phyloP scores from a whole-genome alignment of 2,113 vertebrate genomes.

The Diadophis punctatus region DNA sequence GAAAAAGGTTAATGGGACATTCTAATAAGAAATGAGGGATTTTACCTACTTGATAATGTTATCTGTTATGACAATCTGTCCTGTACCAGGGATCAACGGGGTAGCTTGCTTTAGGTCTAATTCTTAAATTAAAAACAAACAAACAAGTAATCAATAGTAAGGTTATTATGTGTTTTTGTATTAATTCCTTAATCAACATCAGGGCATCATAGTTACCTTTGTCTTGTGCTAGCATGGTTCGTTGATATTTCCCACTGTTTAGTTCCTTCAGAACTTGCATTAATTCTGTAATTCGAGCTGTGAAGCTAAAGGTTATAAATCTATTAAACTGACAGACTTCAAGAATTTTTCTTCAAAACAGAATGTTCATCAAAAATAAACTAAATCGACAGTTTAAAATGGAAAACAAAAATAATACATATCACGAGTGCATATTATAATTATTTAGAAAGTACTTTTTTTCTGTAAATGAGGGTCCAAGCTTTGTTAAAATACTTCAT shows the following conservation, averaged over 20 bases:
- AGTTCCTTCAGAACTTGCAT: slow-evolving; percentile 93
- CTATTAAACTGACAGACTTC: not conserved
- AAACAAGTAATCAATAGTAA: slow-evolving; percentile 44
- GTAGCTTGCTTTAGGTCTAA: slow-evolving; percentile 62
- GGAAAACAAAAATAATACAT: not conserved
- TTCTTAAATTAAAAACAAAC: slow-evolving; percentile 60
- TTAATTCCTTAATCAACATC: not conserved
- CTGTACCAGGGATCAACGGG: slow-evolving; percentile 82
- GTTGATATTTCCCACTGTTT: slow-evolving; percentile 90
- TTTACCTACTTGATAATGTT: slow-evolving; percentile 90
- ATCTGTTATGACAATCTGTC: slow-evolving; percentile 84
- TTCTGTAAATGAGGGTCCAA: not conserved
- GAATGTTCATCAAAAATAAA: not conserved
- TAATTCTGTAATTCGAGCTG: slow-evolving; percentile 92
- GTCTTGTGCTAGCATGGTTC: slow-evolving; percentile 89
- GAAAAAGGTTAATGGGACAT: not conserved
- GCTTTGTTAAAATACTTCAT: not conserved
- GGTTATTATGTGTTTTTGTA: not conserved
- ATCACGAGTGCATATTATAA: not conserved
- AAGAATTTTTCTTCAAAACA: not conserved
- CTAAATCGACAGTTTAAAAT: not conserved
- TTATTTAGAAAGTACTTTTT: not conserved
- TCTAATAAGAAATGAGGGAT: not conserved
- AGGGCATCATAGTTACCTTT: slow-evolving; percentile 70
- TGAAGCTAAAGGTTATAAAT: slow-evolving; percentile 79